Conservation (phyloP, 2,888 invertebrate genomes). For the Agrotis clavis region DNA sequence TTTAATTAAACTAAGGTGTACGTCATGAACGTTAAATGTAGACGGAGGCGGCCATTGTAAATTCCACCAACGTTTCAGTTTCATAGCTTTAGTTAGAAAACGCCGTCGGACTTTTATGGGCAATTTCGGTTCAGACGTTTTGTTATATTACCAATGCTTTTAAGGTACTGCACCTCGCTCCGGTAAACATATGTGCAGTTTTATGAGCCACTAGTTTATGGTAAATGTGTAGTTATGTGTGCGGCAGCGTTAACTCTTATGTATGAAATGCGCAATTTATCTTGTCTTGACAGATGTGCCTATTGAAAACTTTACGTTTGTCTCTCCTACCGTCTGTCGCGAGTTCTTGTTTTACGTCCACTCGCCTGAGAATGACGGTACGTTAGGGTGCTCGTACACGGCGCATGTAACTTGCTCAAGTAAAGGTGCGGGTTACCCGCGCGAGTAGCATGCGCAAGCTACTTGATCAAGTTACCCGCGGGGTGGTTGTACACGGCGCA, state of each 20-base stretch:
- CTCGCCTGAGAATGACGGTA: conserved; percentile 35
- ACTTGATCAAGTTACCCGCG: no score
- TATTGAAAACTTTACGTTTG: conserved; percentile 68
- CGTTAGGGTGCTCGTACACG: no score
- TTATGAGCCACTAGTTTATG: conserved; percentile 88
- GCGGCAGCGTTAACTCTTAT: conserved; percentile 78
- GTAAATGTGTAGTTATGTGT: conserved; percentile 85
- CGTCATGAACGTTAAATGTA: conserved; percentile 89
- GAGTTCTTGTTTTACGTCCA: conserved; percentile 48
- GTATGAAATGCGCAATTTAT: conserved; percentile 69
- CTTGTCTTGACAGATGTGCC: conserved; percentile 73
- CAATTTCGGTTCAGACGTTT: conserved; percentile 91
- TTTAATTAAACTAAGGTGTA: conserved; percentile 90
- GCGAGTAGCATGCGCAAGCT: no score
- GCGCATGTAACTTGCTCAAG: no score
- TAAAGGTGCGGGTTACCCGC: no score
- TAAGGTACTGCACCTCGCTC: conserved; percentile 90
- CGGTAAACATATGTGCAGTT: conserved; percentile 89
- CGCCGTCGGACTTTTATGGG: conserved; percentile 91
- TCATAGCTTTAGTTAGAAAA: conserved; percentile 91
- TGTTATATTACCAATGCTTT: conserved; percentile 92
- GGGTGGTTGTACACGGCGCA: no score
- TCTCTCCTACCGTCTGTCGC: conserved; percentile 48
- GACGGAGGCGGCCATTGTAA: conserved; percentile 88
- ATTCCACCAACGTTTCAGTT: conserved; percentile 90